Percentiles rank a stretch among this genome's conserved stretches.
These are phyloP conservation scores for Tragulus kanchil DNA, from an alignment of 2,113 vertebrate genomes.

Conservation along the genomic window DNA sequence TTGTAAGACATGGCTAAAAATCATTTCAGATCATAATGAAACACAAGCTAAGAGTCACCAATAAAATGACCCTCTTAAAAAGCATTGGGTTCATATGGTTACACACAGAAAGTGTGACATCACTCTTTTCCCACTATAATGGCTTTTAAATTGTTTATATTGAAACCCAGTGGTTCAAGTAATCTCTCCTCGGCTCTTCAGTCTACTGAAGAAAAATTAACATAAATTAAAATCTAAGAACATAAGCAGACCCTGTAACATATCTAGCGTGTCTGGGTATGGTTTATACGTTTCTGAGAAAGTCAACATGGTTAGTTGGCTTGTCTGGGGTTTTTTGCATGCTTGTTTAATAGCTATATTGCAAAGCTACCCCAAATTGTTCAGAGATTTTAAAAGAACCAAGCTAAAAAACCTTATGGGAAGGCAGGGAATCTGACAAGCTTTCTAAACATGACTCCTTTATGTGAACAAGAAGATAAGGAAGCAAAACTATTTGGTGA, in stretches of 20 bases:
- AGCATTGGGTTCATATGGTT: background rate
- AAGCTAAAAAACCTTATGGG: background rate
- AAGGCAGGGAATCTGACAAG: background rate
- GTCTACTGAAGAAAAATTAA: background rate
- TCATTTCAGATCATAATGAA: background rate
- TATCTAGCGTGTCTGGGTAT: background rate
- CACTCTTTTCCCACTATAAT: background rate
- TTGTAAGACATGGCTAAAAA: background rate
- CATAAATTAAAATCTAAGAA: background rate
- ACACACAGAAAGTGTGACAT: background rate
- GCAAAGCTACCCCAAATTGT: background rate
- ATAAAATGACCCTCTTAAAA: background rate
- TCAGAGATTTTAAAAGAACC: slow-evolving; percentile 35
- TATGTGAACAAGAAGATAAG: slow-evolving; percentile 18
- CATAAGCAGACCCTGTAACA: background rate
- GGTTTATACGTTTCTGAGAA: background rate
- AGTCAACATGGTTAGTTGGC: background rate
- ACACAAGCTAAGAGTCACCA: background rate
- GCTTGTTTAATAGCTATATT: background rate
- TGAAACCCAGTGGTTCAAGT: background rate
- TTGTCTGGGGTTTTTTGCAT: background rate
- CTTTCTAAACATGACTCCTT: slow-evolving; percentile 1
- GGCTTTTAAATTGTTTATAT: background rate
- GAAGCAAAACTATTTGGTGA: background rate
- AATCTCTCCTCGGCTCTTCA: background rate